Base-by-base conservation (phyloP, 64 coral and sea anemone genomes). In the Montipora efflorescens region DNA sequence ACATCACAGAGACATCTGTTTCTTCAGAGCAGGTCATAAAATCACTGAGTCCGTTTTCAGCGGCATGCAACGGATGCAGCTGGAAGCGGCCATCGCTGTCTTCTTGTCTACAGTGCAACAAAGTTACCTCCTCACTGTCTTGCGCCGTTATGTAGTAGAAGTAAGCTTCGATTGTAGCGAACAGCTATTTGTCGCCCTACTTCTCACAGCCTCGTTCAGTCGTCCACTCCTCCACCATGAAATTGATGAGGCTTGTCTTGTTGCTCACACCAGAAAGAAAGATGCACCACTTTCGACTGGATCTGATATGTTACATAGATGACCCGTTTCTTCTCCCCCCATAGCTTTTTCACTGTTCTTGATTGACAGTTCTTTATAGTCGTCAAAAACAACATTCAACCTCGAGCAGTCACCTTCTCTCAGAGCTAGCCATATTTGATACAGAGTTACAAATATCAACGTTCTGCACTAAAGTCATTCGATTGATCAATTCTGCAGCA, bases 351-450 rank as follows among this genome's bases (percentile, higher is more conserved):
- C 52, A 55, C 52, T 7, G 52, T 55, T 55, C 52, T 55, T 55
- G 6, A 55, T 55, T 5, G 52, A 55, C 6, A 7, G 6, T 55
- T 55, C 52, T 9, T 14, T 5, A 55, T 83, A 91, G 8, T 59
- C 25, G 78, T 91, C 90, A 82, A 91, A 91, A 19, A 91, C 87
- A 49, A 91, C 78, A 51, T 91, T 78, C 13, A 91, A 10, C 14
- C 59, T 68, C 14, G 49, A 71, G 25, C 66, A 13, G 1, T 57
- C 16, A 0, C 45, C 90, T 51, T 72, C 87, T 4, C 23, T 76
- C 87, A 89, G 59, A 36, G 36, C 36, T 36, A 2, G 74, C 87
- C 87, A 89, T 89, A 19, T 8, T 5, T 1, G 77, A 47, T 21
- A 89, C 52, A 25, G 48, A 77, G 10, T 19, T 61, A 12, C 74